Percentiles rank a stretch among this genome's conserved stretches.
Conservation (phyloP, 1,140 invertebrate species). For the Druon quercuslanigerum region DNA sequence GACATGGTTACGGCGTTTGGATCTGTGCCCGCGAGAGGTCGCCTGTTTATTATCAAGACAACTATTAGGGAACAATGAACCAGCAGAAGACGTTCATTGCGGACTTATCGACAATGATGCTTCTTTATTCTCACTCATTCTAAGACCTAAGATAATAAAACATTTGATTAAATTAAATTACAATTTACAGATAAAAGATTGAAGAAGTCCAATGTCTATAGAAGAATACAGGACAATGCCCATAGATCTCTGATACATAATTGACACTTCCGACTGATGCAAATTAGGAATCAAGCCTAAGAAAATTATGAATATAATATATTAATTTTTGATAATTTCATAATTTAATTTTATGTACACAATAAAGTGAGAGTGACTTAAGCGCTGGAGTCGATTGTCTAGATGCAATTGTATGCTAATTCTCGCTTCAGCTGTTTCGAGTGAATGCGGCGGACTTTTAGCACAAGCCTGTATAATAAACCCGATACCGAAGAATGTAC, state of each 20-base stretch:
- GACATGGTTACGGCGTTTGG: slow-evolving; percentile 37
- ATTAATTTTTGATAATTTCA: background rate
- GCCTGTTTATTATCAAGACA: slow-evolving; percentile 11
- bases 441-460: background rate
- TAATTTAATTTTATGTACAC: background rate
- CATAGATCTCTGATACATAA: too few species aligned
- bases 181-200: too few species aligned
- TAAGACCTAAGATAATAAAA: background rate
- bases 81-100: slow-evolving; percentile 7
- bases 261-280: background rate
- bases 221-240: too few species aligned
- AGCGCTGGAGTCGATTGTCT: background rate
- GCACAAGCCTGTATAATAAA: background rate
- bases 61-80: slow-evolving; percentile 18
- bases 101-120: slow-evolving; percentile 4
- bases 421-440: background rate
- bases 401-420: slow-evolving; percentile 14
- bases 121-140: background rate
- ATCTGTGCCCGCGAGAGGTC: slow-evolving; percentile 8
- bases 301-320: background rate
- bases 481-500: background rate
- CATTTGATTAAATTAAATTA: too few species aligned
- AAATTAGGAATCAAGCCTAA: background rate
- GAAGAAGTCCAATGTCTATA: too few species aligned
- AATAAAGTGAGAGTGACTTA: background rate